Evolutionary conservation across 2,113 vertebrate genomes (phyloP), one percentile per base, ranked within the genome.

Genomic region (Felis chaus): DNA sequence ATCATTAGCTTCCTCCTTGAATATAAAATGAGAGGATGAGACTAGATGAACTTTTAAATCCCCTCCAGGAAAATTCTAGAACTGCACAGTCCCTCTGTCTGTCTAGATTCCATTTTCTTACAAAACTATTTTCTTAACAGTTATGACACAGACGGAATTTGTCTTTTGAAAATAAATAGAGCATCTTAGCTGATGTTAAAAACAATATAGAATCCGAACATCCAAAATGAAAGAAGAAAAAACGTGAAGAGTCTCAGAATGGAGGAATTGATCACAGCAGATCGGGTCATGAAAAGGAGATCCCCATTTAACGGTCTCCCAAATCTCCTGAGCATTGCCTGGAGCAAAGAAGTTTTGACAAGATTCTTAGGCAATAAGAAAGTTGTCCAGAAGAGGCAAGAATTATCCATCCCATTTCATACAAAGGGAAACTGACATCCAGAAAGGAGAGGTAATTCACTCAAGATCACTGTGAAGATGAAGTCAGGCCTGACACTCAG

Each of bases 381-480:
- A 84, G 39, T 29, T 82, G 7, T n/a, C 74, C 25, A n/a, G 55
- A 63, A 91, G 78, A 14, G 13, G 29, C 1, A 87, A 86, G 63
- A 71, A 84, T 74, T 57, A 61, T 85, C 65, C 23, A 89, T 65
- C 5, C 4, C 1, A 89, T 86, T 98, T 98, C 53, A 97, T 0
- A 93, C 31, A 63, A 39, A 94, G 63, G n/a, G 76, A 94, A 94
- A 79, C 31, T n/a, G 33, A 95, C 61, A 2, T 31, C 53, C 83
- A 87, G 36, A 69, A 91, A 91, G 87, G 69, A 88, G 10, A 87
- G 81, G 45, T 71, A 80, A 97, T 76, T 97, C 95, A 92, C 76
- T 69, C 45, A 57, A 78, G 68, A 95, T 66, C 71, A 84, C 0
- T 33, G 57, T 92, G 89, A 97, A 57, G 0, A 81, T 48, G 29